These are phyloP conservation scores for Aplodontia rufa DNA, from an alignment of 2,113 vertebrate genomes.

Conservation along the genomic window DNA sequence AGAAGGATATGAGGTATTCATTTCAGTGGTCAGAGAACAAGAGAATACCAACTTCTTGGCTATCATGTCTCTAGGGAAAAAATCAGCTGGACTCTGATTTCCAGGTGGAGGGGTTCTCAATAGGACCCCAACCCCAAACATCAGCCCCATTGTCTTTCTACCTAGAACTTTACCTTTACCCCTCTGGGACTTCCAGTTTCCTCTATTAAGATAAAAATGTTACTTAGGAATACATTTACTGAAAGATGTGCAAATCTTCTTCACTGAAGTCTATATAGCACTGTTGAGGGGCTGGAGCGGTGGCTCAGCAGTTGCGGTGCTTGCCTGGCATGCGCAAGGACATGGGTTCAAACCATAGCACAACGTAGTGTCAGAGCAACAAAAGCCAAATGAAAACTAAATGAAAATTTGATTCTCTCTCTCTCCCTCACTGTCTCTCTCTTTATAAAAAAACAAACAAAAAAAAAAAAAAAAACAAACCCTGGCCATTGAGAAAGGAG, in stretches of 20 bases:
- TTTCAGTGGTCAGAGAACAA: neutral
- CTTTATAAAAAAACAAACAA: too few relatives aligned
- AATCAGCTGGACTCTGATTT: neutral
- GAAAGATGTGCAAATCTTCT: neutral
- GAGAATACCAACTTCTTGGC: neutral
- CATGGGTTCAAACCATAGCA: too few relatives aligned
- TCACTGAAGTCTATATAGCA: neutral
- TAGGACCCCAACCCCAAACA: neutral
- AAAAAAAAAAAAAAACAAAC: too few relatives aligned
- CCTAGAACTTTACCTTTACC: neutral
- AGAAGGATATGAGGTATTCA: neutral
- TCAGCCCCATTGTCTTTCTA: neutral
- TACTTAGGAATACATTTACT: conserved; percentile 18
- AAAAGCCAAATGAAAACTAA: too few relatives aligned
- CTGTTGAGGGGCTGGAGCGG: too few relatives aligned
- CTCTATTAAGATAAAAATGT: conserved; percentile 33
- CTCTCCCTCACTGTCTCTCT: too few relatives aligned
- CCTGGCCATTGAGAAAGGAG: too few relatives aligned
- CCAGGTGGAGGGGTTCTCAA: neutral
- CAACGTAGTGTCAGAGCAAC: too few relatives aligned
- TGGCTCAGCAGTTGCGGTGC: too few relatives aligned
- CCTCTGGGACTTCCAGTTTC: neutral
- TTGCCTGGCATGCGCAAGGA: too few relatives aligned
- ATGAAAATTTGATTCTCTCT: too few relatives aligned
- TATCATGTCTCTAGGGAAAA: neutral